Evolutionary conservation across 2,113 vertebrate genomes (phyloP), one percentile per base, ranked within the genome.

Genomic region (Corythaixoides concolor): DNA sequence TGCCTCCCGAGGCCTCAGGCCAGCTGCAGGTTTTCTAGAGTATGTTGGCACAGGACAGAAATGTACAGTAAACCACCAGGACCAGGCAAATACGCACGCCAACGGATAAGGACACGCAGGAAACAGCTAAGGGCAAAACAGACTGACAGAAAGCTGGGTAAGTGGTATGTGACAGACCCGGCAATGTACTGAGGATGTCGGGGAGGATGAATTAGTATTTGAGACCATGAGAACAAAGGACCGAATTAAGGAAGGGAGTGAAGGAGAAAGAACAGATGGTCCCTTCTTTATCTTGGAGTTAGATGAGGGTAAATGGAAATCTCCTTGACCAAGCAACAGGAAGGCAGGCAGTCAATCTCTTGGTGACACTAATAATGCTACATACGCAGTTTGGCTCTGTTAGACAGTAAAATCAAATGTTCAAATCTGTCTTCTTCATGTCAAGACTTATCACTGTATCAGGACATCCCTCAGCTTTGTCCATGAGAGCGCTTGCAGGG

Each of bases 261-360:
- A 96, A 94, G 80, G 76, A 93, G 77, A 85, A 96, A 78, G 92
- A 97, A 94, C 80, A 97, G 97, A 96, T 94, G 94, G 93, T 96
- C 83, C 39, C 94, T 70, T 94, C 93, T 95, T 96, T 88, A 94
- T 95, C 93, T 92, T 86, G 77, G 92, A 95, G 95, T 95, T 92
- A 97, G 76, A 89, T 78, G 97, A 97, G 90, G 96, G 90, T 90
- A 95, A 95, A 88, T 94, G 79, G 90, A 95, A 96, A 97, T 95
- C 95, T 93, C 83, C 88, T 93, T 84, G 82, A 70, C 80, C 68
- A 72, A 83, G 90, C 76, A 93, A 90, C 93, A 95, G 96, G 95
- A 96, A 96, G 95, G 93, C 76, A 88, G 70, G 82, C 95, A 96
- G 95, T 79, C 95, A 95, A 91, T 96, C 95, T 97, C 91, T 45